Evolutionary conservation across 2,113 vertebrate species (phyloP).

Genomic region (Proterorhinus semilunaris): DNA sequence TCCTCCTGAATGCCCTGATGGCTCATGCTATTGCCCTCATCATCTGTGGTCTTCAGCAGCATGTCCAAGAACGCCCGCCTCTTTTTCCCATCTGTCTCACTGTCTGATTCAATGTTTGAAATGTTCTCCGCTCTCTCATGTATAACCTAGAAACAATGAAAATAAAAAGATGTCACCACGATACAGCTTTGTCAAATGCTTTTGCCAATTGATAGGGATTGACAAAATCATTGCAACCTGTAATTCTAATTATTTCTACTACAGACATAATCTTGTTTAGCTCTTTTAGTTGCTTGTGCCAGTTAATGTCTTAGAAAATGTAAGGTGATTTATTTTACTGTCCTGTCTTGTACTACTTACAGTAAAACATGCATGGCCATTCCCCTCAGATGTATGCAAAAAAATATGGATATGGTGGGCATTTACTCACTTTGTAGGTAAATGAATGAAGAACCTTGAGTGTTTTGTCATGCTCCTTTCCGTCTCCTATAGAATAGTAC

Average conservation of each 20-base stretch:
- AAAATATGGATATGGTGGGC: background rate
- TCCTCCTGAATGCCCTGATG: constrained; percentile 88
- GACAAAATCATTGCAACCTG: no score
- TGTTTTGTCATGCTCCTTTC: constrained; percentile 78
- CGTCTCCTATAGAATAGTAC: constrained; percentile 79
- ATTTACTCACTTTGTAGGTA: constrained; percentile 78
- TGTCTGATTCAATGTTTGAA: constrained; percentile 35
- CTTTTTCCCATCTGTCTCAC: constrained; percentile 60
- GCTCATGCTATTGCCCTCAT: constrained; percentile 83
- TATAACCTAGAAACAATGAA: constrained; percentile 79
- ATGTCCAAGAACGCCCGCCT: constrained; percentile 89
- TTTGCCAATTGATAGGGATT: no score
- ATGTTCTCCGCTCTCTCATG: constrained; percentile 72
- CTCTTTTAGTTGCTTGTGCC: no score
- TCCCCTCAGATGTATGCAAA: no score
- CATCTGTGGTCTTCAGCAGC: constrained; percentile 84
- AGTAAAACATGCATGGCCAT: no score
- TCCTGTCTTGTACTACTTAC: no score
- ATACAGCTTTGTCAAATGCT: no score
- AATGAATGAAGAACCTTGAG: constrained; percentile 87
- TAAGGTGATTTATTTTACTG: no score
- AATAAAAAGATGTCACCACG: no score
- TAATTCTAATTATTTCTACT: no score
- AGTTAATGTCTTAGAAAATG: no score
- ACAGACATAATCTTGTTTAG: no score